A percentile compares a stretch with the other conserved stretches of the same genome.
phyloP scores from a whole-genome alignment of 2,113 vertebrate genomes.

The Ibidorhyncha struthersii region DNA sequence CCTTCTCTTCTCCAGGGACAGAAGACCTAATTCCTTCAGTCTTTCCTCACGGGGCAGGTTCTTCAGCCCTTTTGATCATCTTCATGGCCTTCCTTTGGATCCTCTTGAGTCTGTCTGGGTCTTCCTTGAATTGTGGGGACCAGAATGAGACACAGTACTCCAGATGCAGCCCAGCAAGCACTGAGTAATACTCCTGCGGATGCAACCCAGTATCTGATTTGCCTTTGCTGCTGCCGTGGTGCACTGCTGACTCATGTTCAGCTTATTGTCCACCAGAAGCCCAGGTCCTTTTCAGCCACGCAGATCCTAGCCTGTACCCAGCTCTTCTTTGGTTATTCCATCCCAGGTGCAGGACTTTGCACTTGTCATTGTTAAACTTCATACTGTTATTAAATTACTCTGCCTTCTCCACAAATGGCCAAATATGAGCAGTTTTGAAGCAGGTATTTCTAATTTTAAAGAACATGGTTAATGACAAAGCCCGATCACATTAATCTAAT shows the following conservation, averaged over 20 bases:
- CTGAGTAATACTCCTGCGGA: fast-evolving
- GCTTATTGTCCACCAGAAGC: neutral
- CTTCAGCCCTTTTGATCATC: neutral
- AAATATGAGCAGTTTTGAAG: neutral
- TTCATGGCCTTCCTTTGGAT: neutral
- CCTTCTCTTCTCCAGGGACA: neutral
- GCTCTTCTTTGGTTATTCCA: neutral
- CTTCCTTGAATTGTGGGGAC: neutral
- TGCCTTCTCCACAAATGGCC: neutral
- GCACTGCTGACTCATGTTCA: neutral
- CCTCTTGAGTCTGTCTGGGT: neutral
- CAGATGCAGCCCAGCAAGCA: neutral
- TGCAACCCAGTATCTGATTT: neutral
- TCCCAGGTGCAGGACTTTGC: neutral
- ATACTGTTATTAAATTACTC: neutral
- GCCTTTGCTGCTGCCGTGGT: neutral
- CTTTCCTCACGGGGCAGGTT: neutral
- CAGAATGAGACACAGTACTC: neutral
- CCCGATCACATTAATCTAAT: neutral
- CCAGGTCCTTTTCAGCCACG: neutral
- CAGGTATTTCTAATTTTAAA: neutral
- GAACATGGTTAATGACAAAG: neutral
- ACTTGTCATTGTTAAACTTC: neutral
- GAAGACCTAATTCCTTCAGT: neutral
- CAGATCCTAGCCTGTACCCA: neutral